Base-by-base conservation (phyloP, 2,888 invertebrate genomes). In the Gerris lacustris region DNA sequence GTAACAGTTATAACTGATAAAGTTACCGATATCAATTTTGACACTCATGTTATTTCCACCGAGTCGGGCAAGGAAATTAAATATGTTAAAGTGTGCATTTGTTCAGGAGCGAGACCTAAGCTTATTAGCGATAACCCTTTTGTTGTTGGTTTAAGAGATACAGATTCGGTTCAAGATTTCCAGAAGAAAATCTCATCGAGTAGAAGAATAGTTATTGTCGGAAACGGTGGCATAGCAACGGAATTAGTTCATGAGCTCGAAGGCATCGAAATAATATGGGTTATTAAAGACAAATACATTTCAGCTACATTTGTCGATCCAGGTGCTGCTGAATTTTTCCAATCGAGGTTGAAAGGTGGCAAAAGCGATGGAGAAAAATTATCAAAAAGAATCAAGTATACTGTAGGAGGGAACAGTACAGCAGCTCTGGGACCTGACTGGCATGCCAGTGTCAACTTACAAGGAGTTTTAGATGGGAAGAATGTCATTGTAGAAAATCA, bases 171-270 rank as follows among this genome's bases (percentile, higher is more conserved):
- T 0, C 82, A 86, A 76, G 85, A 86, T 72, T 90, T 97, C 78
- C 87, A 92, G 76, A 80, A 85, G 45, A 87, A 86, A 78, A 81
- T 99, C 9, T 81, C 82, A 71, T 80, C 82, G 71, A 87, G 94
- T 0, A 86, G 85, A 67, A 87, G 86, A 80, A 85, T 99, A 77
- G 81, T 92, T 0, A 84, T 99, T 66, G 86, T 98, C 68, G 99
- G 99, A 7, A 99, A 99, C 84, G 99, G 99, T 47, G 99, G 99
- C 15, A 99, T 99, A 78, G 99, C 99, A 64, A 96, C 96, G 63
- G 99, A 99, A 84, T 83, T 99, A 76, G 91, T 94, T 70, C 89
- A 94, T 80, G 95, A 96, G 79, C 86, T 96, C 17, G 85, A 86
- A 78, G 88, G 89, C 18, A 86, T 94, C 68, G 88, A 95, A 79